Percentiles rank a stretch among this genome's conserved stretches.
These are phyloP conservation scores for Stichodactyla mertensii DNA, from an alignment of 64 coral and sea anemone species.

Conservation along the genomic window DNA sequence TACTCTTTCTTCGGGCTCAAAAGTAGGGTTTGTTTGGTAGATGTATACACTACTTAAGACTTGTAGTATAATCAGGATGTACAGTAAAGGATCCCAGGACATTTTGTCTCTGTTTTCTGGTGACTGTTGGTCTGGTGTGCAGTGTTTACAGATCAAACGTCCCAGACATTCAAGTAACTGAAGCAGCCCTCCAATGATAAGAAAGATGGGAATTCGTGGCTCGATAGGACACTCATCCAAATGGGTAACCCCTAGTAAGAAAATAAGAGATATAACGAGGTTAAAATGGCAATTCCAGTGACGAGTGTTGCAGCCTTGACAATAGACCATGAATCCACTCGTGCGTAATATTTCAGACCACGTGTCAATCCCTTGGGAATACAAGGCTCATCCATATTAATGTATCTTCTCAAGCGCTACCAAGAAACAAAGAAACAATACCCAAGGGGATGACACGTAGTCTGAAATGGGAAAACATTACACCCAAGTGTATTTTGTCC, in stretches of 20 bases:
- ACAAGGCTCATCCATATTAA: too few relatives aligned
- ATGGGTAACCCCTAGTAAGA: background rate
- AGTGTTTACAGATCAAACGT: conserved; percentile 4
- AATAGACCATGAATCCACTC: too few relatives aligned
- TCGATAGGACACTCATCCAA: conserved; percentile 3
- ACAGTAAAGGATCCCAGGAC: conserved; percentile 11
- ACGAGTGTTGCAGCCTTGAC: too few relatives aligned
- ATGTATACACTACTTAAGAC: conserved; percentile 8
- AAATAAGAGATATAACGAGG: background rate
- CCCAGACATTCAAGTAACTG: background rate
- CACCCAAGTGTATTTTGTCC: too few relatives aligned
- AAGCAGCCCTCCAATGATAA: background rate
- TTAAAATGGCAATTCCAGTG: background rate
- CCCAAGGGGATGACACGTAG: too few relatives aligned
- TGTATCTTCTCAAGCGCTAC: too few relatives aligned
- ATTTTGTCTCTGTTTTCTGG: background rate
- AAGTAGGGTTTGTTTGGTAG: background rate
- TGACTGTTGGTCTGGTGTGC: background rate
- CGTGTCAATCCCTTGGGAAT: too few relatives aligned
- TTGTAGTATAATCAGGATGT: background rate
- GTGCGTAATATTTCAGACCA: too few relatives aligned
- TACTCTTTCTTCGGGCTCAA: background rate
- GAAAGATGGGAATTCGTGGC: conserved; percentile 4
- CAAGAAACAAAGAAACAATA: too few relatives aligned
- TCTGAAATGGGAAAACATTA: too few relatives aligned